Base-by-base conservation (phyloP, 2,797 vertebrate species). In the Thripadectes ignobilis region DNA sequence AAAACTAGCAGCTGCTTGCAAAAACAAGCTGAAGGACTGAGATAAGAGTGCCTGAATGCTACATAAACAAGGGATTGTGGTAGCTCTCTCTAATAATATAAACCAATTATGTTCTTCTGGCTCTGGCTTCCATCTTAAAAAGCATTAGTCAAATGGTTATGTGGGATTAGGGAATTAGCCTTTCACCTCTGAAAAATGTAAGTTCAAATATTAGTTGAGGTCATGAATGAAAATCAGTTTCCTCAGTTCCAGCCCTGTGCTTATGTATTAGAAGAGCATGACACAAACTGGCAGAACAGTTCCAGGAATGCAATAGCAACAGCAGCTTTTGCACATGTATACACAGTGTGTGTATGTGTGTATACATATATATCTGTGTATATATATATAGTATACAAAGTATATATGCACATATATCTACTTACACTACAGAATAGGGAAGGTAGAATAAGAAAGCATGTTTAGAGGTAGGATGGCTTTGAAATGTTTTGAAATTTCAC, bases 11-110 rank as follows among this genome's bases (percentile, higher is more conserved):
- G 54, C 46, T 71, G 49, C 58, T 78, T 83, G 61, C 36, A 83
- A 83, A 89, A 93, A 75, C 91, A 94, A 92, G 87, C 87, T 96
- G 95, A 96, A 93, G 61, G 46, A 85, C 22, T 80, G 89, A 95
- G 91, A 78, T 96, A 97, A 97, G 78, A 89, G 73, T 58, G 92
- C 87, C 85, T 92, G 93, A 94, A 91, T 75, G 75, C 68, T 74
- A 93, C 54, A 48, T 17, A 79, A 85, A 87, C 54, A 91, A 39
- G 51, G 73, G 46, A 88, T 49, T 88, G 85, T 72, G 58, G 75
- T 57, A 80, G 49, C 65, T 93, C 57, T 52, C 52, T 62, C 91
- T 69, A 95, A 86, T 68, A 74, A 89, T 49, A 83, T 73, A 94
- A 96, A 67, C 54, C 58, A 93, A 94, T 93, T 96, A 76, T 91